Conservation (phyloP, 2,888 invertebrate species). For the Pristionchus maxplancki region DNA sequence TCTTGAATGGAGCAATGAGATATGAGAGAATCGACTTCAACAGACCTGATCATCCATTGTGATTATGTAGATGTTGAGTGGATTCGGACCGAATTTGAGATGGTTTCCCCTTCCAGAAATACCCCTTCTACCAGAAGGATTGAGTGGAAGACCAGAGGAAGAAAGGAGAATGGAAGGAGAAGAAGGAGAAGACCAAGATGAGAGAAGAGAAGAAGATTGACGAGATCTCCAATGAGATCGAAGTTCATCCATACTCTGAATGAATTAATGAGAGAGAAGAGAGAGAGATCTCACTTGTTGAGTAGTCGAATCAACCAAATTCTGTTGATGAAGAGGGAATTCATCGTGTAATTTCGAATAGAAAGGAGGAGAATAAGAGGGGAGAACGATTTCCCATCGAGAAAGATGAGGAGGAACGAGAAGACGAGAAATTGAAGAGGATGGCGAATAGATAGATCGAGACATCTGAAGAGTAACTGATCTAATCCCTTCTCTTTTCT, state of each 20-base stretch:
- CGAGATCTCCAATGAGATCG: constrained; percentile 38
- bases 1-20: constrained; percentile 49
- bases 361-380: constrained; percentile 63
- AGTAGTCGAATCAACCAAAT: constrained; percentile 68
- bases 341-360: constrained; percentile 68
- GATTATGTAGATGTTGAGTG: constrained; percentile 67
- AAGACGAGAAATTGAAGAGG: constrained; percentile 17
- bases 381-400: constrained; percentile 44
- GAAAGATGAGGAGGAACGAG: constrained; percentile 48
- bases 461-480: constrained; percentile 8
- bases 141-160: constrained; percentile 72
- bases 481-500: not conserved
- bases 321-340: constrained; percentile 66
- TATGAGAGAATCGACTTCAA: not conserved
- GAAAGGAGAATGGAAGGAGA: constrained; percentile 52
- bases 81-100: constrained; percentile 74
- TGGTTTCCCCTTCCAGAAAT: constrained; percentile 73
- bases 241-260: constrained; percentile 38
- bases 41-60: constrained; percentile 52
- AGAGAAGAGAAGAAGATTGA: constrained; percentile 25
- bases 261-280: not conserved
- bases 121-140: constrained; percentile 72
- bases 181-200: constrained; percentile 45
- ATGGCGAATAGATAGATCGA: constrained; percentile 17
- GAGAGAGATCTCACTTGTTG: constrained; percentile 56